A percentile compares a stretch with the other conserved stretches of the same genome.
phyloP scores from a whole-genome alignment of 2,888 invertebrate species.

The Lordiphosa fenestrarum region DNA sequence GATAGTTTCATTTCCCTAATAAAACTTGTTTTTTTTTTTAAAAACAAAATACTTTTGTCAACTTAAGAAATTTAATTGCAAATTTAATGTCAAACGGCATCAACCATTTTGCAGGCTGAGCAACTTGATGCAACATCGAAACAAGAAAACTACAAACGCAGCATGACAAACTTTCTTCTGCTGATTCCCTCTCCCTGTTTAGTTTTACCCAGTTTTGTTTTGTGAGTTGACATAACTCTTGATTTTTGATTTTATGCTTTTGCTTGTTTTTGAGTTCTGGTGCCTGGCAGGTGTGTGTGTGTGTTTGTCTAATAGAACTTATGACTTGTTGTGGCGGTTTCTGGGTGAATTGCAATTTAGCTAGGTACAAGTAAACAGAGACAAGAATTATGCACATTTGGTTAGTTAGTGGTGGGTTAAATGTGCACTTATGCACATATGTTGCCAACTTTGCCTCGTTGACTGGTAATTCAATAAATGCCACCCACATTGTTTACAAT shows the following conservation, averaged over 20 bases:
- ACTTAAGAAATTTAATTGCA: constrained; percentile 3
- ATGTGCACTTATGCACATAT: constrained; percentile 17
- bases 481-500: constrained; percentile 27
- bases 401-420: constrained; percentile 22
- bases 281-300: constrained; percentile 31
- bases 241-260: constrained; percentile 60
- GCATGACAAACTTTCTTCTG: not conserved
- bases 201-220: constrained; percentile 26
- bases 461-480: constrained; percentile 52
- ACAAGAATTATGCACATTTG: constrained; percentile 27
- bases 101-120: not conserved
- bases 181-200: not conserved
- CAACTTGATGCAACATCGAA: not conserved
- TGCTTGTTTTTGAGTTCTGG: constrained; percentile 60
- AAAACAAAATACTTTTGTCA: too few species aligned
- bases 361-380: constrained; percentile 4
- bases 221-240: constrained; percentile 48
- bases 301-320: constrained; percentile 31
- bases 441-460: constrained; percentile 2
- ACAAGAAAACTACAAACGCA: not conserved
- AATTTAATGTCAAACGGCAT: constrained; percentile 14
- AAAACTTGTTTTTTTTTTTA: too few species aligned
- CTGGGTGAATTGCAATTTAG: constrained; percentile 4
- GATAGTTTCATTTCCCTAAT: too few species aligned
- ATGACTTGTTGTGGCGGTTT: constrained; percentile 16